These are phyloP conservation scores for Enteromius argenteus DNA, from an alignment of 2,797 vertebrate genomes.

Conservation along the genomic window DNA sequence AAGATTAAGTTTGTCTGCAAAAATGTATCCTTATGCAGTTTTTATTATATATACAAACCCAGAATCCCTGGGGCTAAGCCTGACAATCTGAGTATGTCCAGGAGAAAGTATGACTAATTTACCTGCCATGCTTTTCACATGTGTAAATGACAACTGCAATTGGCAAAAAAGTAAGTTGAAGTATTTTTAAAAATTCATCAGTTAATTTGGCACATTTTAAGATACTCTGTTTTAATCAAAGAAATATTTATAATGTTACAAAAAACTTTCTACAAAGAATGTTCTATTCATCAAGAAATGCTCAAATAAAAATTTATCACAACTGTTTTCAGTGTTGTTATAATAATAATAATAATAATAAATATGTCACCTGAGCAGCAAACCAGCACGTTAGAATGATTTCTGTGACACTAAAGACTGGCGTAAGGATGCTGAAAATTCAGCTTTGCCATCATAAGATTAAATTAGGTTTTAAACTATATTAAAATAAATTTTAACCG, in stretches of 20 bases:
- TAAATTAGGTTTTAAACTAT: background rate
- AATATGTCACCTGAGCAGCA: background rate
- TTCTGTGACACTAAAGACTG: background rate
- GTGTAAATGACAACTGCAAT: conserved; percentile 8
- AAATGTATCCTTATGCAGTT: conserved; percentile 9
- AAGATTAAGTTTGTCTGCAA: background rate
- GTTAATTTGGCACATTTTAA: background rate
- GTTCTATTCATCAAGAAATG: background rate
- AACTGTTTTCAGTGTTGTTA: background rate
- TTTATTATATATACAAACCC: conserved; percentile 14
- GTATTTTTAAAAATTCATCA: background rate
- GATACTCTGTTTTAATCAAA: background rate
- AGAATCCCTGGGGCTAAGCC: background rate
- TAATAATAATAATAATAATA: background rate
- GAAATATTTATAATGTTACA: too few relatives aligned
- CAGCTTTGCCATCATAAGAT: background rate
- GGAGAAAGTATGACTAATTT: conserved; percentile 48
- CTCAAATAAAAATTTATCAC: background rate
- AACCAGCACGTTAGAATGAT: background rate
- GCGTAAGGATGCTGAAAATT: background rate
- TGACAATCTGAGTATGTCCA: conserved; percentile 26
- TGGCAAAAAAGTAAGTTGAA: conserved; percentile 1
- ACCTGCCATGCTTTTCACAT: conserved; percentile 33
- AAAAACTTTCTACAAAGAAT: too few relatives aligned
- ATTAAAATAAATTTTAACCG: background rate